Conservation (phyloP, 2,888 invertebrate genomes). For the Eupithecia exiguata region DNA sequence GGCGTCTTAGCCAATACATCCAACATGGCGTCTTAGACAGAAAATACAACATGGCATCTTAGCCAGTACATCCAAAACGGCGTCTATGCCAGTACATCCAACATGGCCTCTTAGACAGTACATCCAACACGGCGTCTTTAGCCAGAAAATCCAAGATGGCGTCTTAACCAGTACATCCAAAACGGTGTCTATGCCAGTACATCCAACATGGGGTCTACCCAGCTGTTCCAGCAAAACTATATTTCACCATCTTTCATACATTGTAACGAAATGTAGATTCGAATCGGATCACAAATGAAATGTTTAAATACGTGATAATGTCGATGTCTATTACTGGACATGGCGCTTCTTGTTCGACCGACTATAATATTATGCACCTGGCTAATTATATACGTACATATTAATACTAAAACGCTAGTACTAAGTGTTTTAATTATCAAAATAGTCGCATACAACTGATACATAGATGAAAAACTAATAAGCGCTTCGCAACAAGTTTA, state of each 20-base stretch:
- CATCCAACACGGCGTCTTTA: no score
- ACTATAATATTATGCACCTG: neutral
- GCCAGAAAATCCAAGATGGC: no score
- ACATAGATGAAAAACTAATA: neutral
- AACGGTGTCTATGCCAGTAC: no score
- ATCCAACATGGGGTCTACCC: neutral
- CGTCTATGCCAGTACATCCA: no score
- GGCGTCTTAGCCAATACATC: neutral
- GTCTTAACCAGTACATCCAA: no score
- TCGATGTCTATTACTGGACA: no score
- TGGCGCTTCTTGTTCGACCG: no score
- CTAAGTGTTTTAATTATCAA: neutral
- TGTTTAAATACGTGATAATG: no score
- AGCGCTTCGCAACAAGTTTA: neutral
- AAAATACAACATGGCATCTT: no score
- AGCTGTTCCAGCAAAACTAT: neutral
- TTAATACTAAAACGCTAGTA: neutral
- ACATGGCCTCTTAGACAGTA: no score
- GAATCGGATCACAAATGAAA: neutral
- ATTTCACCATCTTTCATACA: neutral
- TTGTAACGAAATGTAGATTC: neutral
- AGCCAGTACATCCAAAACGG: no score
- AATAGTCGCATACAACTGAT: neutral
- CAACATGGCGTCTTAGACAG: no score
- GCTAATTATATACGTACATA: neutral